These are phyloP conservation scores for Spheniscus humboldti DNA, from an alignment of 2,797 vertebrate genomes.

Conservation along the genomic window DNA sequence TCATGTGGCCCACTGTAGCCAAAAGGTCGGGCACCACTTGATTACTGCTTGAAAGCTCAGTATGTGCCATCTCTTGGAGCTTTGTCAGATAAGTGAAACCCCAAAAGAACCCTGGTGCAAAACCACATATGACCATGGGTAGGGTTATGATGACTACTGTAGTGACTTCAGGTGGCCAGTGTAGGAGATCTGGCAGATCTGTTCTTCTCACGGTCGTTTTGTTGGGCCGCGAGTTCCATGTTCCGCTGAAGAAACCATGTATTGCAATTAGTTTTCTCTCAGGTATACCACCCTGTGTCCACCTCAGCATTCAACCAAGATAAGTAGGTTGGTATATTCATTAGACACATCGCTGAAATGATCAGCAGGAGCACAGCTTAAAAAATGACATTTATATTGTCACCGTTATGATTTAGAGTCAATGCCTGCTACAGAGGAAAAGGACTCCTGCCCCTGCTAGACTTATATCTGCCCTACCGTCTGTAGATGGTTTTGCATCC, in stretches of 20 bases:
- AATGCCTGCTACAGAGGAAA: neutral
- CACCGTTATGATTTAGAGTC: neutral
- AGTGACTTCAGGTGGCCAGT: neutral
- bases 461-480: neutral
- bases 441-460: neutral
- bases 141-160: neutral
- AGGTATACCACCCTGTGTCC: neutral
- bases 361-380: neutral
- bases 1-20: neutral
- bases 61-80: neutral
- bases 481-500: neutral
- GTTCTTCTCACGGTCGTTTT: accelerated
- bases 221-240: neutral
- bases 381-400: neutral
- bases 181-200: neutral
- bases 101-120: neutral
- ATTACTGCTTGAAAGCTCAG: neutral
- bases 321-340: neutral
- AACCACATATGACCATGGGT: neutral
- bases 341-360: neutral
- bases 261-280: neutral
- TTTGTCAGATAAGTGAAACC: neutral
- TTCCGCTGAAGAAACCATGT: neutral
- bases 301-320: neutral
- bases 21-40: neutral